Evolutionary conservation across 2,797 vertebrate species (phyloP).

Genomic region (Petrocephalus sullivani): DNA sequence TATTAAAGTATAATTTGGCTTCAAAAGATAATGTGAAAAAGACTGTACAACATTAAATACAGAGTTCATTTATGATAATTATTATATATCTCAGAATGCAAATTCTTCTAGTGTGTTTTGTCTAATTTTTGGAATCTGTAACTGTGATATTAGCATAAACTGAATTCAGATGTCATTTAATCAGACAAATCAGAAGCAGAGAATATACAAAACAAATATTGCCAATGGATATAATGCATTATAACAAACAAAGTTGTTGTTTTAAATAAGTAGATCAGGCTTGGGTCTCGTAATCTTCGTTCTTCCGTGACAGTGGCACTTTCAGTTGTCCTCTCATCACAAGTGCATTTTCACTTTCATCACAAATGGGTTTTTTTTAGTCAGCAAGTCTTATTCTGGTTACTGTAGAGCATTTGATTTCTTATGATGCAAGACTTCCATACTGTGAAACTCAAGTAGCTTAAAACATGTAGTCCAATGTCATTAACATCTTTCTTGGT

Average conservation of each 20-base stretch:
- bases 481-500: slow-evolving; percentile 67
- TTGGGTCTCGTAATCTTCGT: background rate
- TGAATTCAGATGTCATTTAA: slow-evolving; percentile 52
- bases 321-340: background rate
- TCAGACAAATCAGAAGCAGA: slow-evolving; percentile 34
- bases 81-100: background rate
- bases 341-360: slow-evolving; percentile 32
- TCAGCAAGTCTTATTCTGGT: slow-evolving; percentile 49
- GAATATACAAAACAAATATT: slow-evolving; percentile 34
- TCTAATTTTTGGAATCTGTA: slow-evolving; percentile 34
- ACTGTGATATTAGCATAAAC: slow-evolving; percentile 51
- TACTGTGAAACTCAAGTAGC: slow-evolving; percentile 58
- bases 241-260: slow-evolving; percentile 40
- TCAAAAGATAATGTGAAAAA: background rate
- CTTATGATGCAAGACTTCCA: slow-evolving; percentile 25
- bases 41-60: background rate
- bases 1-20: background rate
- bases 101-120: background rate
- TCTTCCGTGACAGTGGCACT: background rate
- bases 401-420: slow-evolving; percentile 27
- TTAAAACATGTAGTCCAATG: slow-evolving; percentile 67
- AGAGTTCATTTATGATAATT: background rate
- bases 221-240: slow-evolving; percentile 48
- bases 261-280: slow-evolving; percentile 35
- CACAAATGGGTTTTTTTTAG: slow-evolving; percentile 41